Percentiles rank a stretch among this genome's conserved stretches.
Evolutionary conservation across 2,888 invertebrate genomes (phyloP).

Genomic region (Brenthis ino): DNA sequence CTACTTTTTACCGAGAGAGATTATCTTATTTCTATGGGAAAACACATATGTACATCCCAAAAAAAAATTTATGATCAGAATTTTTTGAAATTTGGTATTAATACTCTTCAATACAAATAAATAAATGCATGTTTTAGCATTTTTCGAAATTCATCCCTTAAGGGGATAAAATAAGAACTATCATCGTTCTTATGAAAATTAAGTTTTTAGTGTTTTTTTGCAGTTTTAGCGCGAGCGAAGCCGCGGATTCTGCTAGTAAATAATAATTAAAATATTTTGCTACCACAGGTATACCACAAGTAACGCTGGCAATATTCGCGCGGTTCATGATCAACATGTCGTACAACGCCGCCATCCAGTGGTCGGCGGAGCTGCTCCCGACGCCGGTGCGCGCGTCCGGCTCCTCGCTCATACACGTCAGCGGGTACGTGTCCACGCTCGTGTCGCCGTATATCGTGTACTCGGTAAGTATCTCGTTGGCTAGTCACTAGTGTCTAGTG

Average conservation of each 20-base stretch:
- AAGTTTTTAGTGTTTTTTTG: too few relatives aligned
- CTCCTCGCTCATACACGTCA: conserved; percentile 71
- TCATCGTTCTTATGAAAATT: too few relatives aligned
- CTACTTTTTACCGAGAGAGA: background rate
- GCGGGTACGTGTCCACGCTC: conserved; percentile 66
- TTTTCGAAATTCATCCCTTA: too few relatives aligned
- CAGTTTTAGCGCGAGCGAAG: too few relatives aligned
- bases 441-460: conserved; percentile 72
- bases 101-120: too few relatives aligned
- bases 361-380: conserved; percentile 72
- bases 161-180: too few relatives aligned
- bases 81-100: too few relatives aligned
- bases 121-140: too few relatives aligned
- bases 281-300: conserved; percentile 64
- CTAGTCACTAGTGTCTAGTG: background rate
- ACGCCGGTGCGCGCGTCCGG: conserved; percentile 71
- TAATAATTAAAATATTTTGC: too few relatives aligned
- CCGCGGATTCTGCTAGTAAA: too few relatives aligned
- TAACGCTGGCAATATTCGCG: conserved; percentile 66
- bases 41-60: too few relatives aligned
- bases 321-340: conserved; percentile 76
- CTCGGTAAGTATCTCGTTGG: conserved; percentile 53
- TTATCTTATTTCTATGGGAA: background rate
- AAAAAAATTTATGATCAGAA: too few relatives aligned
- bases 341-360: conserved; percentile 72